phyloP scores from a whole-genome alignment of 92 coral and sea anemone species.

The Palythoa heliodiscus region DNA sequence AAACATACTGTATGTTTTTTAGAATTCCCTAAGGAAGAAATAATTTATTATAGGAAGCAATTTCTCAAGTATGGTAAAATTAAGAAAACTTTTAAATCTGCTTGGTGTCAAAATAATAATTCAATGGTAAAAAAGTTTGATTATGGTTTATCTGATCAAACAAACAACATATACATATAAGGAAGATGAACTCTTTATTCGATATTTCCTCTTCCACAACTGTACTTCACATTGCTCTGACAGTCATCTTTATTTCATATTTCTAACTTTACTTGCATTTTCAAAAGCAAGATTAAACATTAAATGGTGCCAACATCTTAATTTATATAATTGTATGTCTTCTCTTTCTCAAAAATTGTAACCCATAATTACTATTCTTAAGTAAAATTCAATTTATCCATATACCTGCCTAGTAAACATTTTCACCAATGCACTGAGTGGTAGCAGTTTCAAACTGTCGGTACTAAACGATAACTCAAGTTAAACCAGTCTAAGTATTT shows the following conservation, averaged over 20 bases:
- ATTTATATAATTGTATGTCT: not conserved
- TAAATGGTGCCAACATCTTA: not conserved
- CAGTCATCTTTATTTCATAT: not conserved
- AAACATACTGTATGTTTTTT: not conserved
- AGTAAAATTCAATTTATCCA: no score
- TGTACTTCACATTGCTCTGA: not conserved
- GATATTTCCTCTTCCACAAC: not conserved
- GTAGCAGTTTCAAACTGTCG: not conserved
- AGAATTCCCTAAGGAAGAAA: not conserved
- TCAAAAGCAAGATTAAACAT: constrained; percentile 6
- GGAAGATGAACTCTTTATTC: not conserved
- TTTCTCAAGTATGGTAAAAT: not conserved
- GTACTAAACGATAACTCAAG: no score
- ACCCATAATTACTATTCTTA: not conserved
- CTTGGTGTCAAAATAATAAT: not conserved
- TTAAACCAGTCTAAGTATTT: no score
- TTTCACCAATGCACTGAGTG: not conserved
- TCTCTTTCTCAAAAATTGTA: not conserved
- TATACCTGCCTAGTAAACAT: not conserved
- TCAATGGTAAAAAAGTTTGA: not conserved
- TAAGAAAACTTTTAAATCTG: not conserved
- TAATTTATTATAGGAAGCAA: not conserved
- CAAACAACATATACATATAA: constrained; percentile 6
- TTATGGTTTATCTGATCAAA: not conserved
- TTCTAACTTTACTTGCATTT: not conserved